These are phyloP conservation scores for Stegophylla sp. DNA, from an alignment of 2,888 invertebrate species.

Conservation along the genomic window DNA sequence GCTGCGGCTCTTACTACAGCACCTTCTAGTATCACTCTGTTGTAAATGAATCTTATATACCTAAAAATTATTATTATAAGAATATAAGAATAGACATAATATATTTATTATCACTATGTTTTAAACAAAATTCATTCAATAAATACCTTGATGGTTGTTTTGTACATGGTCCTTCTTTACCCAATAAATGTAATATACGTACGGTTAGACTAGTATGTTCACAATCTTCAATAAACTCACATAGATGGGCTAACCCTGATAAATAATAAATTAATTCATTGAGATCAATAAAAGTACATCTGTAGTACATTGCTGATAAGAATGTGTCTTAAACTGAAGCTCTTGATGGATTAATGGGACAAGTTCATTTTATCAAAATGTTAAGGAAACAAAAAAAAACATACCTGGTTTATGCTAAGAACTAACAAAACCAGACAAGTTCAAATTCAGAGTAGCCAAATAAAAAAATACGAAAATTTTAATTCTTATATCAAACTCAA, in stretches of 20 bases:
- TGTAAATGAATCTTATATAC: constrained; percentile 84
- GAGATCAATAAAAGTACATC: not conserved
- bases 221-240: constrained; percentile 99
- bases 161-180: constrained; percentile 95
- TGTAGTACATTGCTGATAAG: too few relatives aligned
- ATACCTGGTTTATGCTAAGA: too few relatives aligned
- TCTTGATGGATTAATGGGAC: too few relatives aligned
- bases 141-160: constrained; percentile 81
- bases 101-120: constrained; percentile 3
- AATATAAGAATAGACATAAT: not conserved
- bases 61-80: constrained; percentile 64
- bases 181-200: constrained; percentile 91
- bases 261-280: constrained; percentile 18
- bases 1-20: constrained; percentile 96
- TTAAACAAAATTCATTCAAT: not conserved
- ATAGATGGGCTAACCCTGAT: constrained; percentile 84
- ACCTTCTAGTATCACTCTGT: constrained; percentile 93
- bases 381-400: too few relatives aligned
- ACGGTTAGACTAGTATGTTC: constrained; percentile 97
- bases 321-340: too few relatives aligned
- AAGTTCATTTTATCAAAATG: too few relatives aligned
- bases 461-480: too few relatives aligned
- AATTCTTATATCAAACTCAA: too few relatives aligned
- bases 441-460: too few relatives aligned
- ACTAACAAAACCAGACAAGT: too few relatives aligned